Evolutionary conservation across 2,888 invertebrate genomes (phyloP).

Genomic region (Hipparchia semele): DNA sequence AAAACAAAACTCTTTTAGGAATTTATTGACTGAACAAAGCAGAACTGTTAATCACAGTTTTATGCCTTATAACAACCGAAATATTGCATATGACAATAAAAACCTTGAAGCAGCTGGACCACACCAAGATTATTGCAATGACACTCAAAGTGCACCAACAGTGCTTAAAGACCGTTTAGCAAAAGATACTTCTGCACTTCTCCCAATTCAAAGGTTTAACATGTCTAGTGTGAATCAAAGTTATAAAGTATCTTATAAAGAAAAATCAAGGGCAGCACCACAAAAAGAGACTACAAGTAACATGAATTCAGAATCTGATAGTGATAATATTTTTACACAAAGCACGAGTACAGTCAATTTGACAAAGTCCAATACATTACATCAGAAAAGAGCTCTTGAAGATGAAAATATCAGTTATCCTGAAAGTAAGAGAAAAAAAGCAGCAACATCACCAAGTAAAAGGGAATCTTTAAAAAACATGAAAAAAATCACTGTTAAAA

Average conservation of each 20-base stretch:
- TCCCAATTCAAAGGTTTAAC: constrained; percentile 67
- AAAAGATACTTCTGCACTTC: constrained; percentile 49
- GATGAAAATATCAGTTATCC: constrained; percentile 22
- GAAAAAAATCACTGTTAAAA: constrained; percentile 10
- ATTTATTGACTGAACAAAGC: constrained; percentile 44
- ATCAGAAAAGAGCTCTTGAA: constrained; percentile 30
- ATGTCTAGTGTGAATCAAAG: constrained; percentile 41
- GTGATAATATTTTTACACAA: constrained; percentile 38
- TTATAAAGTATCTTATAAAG: constrained; percentile 8
- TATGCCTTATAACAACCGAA: constrained; percentile 21
- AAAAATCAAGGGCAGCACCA: constrained; percentile 16
- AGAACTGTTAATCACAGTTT: constrained; percentile 28
- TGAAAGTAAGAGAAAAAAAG: constrained; percentile 32
- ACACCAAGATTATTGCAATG: background rate
- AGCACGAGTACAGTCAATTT: constrained; percentile 23
- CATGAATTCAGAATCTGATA: constrained; percentile 8
- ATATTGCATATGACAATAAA: constrained; percentile 29
- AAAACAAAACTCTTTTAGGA: constrained; percentile 51
- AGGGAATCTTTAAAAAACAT: constrained; percentile 3
- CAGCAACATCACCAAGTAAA: constrained; percentile 18
- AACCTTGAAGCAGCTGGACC: constrained; percentile 21
- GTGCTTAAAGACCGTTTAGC: constrained; percentile 59
- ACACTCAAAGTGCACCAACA: constrained; percentile 23
- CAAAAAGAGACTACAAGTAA: constrained; percentile 8
- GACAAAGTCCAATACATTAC: constrained; percentile 15